Evolutionary conservation across 2,113 vertebrate genomes (phyloP).

Genomic region (Periophthalmus modestus): DNA sequence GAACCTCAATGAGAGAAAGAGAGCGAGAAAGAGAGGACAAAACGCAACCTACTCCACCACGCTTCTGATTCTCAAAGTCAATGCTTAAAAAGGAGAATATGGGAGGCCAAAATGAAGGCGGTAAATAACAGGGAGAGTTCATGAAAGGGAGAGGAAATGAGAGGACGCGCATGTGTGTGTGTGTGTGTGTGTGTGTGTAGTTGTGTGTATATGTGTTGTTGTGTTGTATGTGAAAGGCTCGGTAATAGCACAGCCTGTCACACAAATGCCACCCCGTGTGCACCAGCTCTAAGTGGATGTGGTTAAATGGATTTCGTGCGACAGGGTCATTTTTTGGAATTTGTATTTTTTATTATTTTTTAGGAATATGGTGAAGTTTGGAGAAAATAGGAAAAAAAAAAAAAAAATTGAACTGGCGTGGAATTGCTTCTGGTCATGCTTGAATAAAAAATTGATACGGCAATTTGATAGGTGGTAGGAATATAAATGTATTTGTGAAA

Average conservation of each 20-base stretch:
- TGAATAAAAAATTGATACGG: no score
- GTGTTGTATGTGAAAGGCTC: slow-evolving; percentile 39
- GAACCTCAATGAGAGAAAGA: slow-evolving; percentile 54
- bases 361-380: background rate
- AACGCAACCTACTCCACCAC: slow-evolving; percentile 38
- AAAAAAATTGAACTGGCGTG: background rate
- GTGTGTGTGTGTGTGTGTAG: slow-evolving; percentile 3
- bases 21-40: slow-evolving; percentile 37
- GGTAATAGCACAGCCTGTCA: slow-evolving; percentile 35
- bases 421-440: background rate
- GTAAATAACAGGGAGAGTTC: slow-evolving; percentile 50
- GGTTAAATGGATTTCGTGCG: slow-evolving; percentile 47
- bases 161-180: slow-evolving; percentile 5
- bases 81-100: slow-evolving; percentile 17
- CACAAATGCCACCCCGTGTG: slow-evolving; percentile 43
- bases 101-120: slow-evolving; percentile 25
- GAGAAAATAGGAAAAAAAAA: slow-evolving; percentile 14
- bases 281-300: slow-evolving; percentile 39
- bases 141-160: slow-evolving; percentile 62
- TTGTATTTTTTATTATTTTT: background rate
- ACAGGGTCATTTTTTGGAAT: slow-evolving; percentile 36
- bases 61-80: slow-evolving; percentile 38
- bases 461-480: no score
- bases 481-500: no score
- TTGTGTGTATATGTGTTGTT: slow-evolving; percentile 12